Evolutionary conservation across 2,113 vertebrate species (phyloP), one percentile per base, ranked within the genome.

Genomic region (Agelaius phoeniceus): DNA sequence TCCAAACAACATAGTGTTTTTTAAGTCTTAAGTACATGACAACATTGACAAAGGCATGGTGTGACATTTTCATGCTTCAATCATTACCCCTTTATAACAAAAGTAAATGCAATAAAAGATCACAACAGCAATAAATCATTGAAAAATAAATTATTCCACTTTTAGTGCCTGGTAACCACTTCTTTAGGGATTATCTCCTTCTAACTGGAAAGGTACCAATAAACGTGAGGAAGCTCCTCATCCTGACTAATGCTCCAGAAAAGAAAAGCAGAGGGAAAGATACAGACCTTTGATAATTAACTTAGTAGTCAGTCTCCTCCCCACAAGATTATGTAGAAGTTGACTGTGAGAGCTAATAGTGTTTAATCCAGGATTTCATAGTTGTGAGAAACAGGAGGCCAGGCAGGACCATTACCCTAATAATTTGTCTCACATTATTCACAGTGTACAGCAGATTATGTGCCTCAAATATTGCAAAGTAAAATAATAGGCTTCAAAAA

Each of bases 201-300:
- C 81, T 84, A 15, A 35, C 69, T 95, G 91, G 92, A 96, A 90
- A 87, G 55, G 27, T 94, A 91, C 76, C 95, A 95, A 90, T 68
- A 96, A 97, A 97, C 5, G 8, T 90, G 92, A 95, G 84, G 94
- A 96, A 94, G 66, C 69, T 93, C 79, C 94, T 97, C 76, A 97
- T 68, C 92, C 92, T 91, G 76, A 84, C 92, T 94, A 96, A 96
- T 91, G 93, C 89, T 96, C 87, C 91, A 97, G 87, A 94, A 95
- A 94, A 97, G 67, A 96, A 97, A 97, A 94, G 89, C 75, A 4
- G 58, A 96, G 78, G 84, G 85, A 93, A 97, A 97, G 94, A 94
- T 79, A 94, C 87, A 94, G 93, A 96, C 84, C 48, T 77, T 87
- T 15, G 10, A 7, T 94, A 97, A 96, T 97, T 97, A 90, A 91